A percentile compares a stretch with the other conserved stretches of the same genome.
Conservation (phyloP, 2,888 invertebrate species). For the Notocelia uddmanniana region DNA sequence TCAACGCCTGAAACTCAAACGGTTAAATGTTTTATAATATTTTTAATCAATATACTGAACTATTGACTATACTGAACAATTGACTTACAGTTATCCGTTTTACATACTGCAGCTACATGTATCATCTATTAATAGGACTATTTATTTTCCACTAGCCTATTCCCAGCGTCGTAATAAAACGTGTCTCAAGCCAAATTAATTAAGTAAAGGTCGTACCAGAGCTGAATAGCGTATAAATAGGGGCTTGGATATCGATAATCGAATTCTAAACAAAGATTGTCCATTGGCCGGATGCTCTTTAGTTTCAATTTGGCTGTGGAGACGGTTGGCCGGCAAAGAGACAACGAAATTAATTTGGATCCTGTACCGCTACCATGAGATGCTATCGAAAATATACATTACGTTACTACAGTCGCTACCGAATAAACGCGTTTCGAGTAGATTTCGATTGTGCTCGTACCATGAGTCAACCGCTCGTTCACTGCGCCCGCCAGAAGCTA, state of each 20-base stretch:
- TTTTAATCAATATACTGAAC: not conserved
- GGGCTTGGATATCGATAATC: slow-evolving; percentile 71
- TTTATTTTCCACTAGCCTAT: slow-evolving; percentile 38
- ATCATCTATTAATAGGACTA: slow-evolving; percentile 28
- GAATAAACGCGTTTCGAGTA: too few species aligned
- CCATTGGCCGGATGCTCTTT: slow-evolving; percentile 71
- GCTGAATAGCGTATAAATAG: slow-evolving; percentile 53
- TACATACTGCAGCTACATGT: slow-evolving; percentile 19
- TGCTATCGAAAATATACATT: too few species aligned
- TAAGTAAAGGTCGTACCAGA: slow-evolving; percentile 41
- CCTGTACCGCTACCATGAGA: too few species aligned
- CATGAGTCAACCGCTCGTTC: too few species aligned
- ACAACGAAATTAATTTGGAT: slow-evolving; percentile 83
- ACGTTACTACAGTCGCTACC: too few species aligned
- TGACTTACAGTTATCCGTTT: not conserved
- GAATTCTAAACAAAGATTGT: slow-evolving; percentile 73
- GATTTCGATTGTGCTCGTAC: too few species aligned
- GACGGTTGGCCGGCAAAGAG: slow-evolving; percentile 69
- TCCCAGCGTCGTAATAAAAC: slow-evolving; percentile 35
- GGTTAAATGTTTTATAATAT: not conserved
- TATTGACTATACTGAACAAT: not conserved
- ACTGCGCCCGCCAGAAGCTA: too few species aligned
- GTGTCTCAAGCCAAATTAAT: slow-evolving; percentile 44
- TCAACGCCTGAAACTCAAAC: not conserved
- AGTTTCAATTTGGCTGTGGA: slow-evolving; percentile 65